These are phyloP conservation scores for Tubiluchus corallicola DNA, from an alignment of 2,888 invertebrate genomes.

Conservation along the genomic window DNA sequence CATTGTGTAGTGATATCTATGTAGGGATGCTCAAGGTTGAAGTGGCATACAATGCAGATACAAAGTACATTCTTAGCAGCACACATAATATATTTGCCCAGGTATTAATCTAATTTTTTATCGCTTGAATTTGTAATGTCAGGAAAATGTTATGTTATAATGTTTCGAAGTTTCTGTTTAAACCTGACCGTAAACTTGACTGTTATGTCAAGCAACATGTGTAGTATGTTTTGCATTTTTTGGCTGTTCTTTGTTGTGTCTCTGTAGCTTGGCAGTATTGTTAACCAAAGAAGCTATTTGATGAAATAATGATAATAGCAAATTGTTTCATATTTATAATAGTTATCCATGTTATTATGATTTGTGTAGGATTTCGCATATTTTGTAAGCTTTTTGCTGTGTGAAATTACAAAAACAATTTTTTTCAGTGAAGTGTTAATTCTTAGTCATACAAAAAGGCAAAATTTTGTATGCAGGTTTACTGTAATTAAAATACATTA, in stretches of 20 bases:
- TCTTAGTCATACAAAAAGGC: no score
- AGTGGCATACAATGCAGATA: constrained; percentile 78
- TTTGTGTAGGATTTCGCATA: no score
- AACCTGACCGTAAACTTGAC: no score
- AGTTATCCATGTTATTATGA: not conserved
- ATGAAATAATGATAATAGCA: no score
- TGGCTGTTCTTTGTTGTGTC: no score
- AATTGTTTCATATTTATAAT: no score
- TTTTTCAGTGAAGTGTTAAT: no score
- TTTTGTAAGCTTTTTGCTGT: not conserved
- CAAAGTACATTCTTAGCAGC: constrained; percentile 75
- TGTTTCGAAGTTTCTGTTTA: not conserved
- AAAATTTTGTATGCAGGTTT: not conserved
- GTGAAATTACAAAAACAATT: no score
- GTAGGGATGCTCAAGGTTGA: constrained; percentile 85
- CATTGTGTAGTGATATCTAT: constrained; percentile 77
- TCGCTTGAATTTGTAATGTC: not conserved
- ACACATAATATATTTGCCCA: constrained; percentile 85
- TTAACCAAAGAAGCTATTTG: no score
- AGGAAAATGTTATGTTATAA: not conserved
- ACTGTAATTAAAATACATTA: constrained; percentile 5
- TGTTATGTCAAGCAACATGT: not conserved
- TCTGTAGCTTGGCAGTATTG: no score
- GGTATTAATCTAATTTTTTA: constrained; percentile 16
- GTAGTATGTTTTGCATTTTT: no score